Base-by-base conservation (phyloP, 2,888 invertebrate species). In the Pollenia amentaria region DNA sequence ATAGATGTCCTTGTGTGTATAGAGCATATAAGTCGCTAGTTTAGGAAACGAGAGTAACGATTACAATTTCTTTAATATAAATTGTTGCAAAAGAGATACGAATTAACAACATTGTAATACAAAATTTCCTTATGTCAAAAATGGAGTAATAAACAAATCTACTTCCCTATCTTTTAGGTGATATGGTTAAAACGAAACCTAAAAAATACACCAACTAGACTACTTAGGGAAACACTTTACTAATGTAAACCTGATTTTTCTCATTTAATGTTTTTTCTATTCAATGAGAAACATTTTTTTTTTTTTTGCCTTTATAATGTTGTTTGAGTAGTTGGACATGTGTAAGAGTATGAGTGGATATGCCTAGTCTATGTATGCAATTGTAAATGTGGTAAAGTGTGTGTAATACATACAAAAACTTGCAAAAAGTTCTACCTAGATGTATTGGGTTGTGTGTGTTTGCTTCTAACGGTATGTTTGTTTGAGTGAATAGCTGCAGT, bases 201-300 rank as follows among this genome's bases (percentile, higher is more conserved):
- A 29, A 29, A 29, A 29, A 29, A 29, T 29, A 29, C 29, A 16
- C 40, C 51, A 73, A 70, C 72, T 53, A 73, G 78, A 73, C 77
- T 77, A 77, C 77, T 84, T 84, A 84, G 73, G 84, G 82, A 87
- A 84, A 76, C 77, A 84, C 80, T 80, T 80, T 72, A 77, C 87
- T 84, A 80, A 80, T 87, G 76, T 64, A 81, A 73, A 84, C 77
- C 82, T 69, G 79, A 79, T 78, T 78, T 82, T 77, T 70, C 44
- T 62, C 64, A 48, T 73, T 79, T 73, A 64, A 40, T 72, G 73
- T 73, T 55, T 75, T 48, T 42, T 48, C 9, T 16, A 29, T 62
- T 69, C 51, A 76, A 76, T 62, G 44, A 62, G 14, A 44, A 55
- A 60, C 38, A 11, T 16, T 60, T 48, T 46, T 42, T 60, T 48